phyloP scores from a whole-genome alignment of 2,113 vertebrate genomes.

The Ciconia boyciana region DNA sequence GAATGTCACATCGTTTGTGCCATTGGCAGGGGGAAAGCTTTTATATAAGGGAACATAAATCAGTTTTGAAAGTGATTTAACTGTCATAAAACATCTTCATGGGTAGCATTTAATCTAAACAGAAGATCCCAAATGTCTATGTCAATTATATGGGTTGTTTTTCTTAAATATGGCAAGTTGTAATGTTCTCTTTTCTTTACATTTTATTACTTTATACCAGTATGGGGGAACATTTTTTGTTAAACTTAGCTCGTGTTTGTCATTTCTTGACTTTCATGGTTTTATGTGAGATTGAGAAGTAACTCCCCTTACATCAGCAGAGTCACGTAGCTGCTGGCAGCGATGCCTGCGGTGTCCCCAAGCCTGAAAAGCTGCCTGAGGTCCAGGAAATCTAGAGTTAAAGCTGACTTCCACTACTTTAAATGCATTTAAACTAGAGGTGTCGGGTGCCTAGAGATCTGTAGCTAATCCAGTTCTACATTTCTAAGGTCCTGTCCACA shows the following conservation, averaged over 20 bases:
- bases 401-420: not conserved
- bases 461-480: not conserved
- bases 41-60: constrained; percentile 20
- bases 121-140: not conserved
- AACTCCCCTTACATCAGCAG: not conserved
- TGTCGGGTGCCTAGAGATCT: not conserved
- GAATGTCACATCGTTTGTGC: not conserved
- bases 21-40: not conserved
- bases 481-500: not conserved
- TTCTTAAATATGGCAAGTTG: not conserved
- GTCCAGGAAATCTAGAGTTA: not conserved
- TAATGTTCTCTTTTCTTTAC: not conserved
- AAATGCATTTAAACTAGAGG: not conserved
- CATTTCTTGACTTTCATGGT: not conserved
- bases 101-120: not conserved
- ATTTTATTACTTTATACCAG: not conserved
- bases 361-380: not conserved
- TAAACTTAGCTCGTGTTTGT: not conserved
- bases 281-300: not conserved
- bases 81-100: not conserved
- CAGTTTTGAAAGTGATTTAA: not conserved
- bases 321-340: not conserved
- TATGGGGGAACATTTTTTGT: not conserved
- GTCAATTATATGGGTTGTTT: not conserved
- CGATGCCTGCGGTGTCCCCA: fast-evolving